Conservation (phyloP, 1,140 invertebrate genomes). For the Micrasema longulum region DNA sequence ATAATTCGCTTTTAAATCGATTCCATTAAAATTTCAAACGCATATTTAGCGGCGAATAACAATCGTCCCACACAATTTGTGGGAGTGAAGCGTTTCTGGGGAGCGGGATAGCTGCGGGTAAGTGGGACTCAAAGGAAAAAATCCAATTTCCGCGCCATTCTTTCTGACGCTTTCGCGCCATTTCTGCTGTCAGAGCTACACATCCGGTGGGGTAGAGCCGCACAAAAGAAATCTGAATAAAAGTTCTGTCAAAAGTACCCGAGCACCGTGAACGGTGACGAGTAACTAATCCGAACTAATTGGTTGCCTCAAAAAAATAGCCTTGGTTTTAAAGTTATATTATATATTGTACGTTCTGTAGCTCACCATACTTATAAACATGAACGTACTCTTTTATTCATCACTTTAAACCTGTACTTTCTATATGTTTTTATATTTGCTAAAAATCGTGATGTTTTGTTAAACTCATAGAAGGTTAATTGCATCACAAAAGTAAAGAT, state of each 20-base stretch:
- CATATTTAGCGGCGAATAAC: constrained; percentile 33
- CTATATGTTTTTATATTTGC: no score
- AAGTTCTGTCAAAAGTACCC: no score
- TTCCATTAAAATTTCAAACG: constrained; percentile 36
- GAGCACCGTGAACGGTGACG: no score
- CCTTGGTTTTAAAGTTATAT: no score
- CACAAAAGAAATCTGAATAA: constrained; percentile 16
- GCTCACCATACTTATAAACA: no score
- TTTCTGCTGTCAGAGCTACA: constrained; percentile 40
- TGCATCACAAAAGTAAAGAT: no score
- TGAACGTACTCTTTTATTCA: no score
- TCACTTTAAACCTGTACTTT: no score
- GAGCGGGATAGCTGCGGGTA: constrained; percentile 5
- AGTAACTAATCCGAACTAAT: constrained; percentile 1
- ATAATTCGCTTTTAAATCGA: constrained; percentile 19
- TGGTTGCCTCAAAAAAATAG: no score
- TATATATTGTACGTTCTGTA: no score
- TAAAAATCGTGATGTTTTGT: no score
- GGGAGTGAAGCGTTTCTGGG: neutral
- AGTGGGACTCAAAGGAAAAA: constrained; percentile 45
- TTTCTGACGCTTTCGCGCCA: constrained; percentile 40
- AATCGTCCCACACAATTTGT: constrained; percentile 36
- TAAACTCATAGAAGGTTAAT: no score
- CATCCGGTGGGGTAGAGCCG: constrained; percentile 13
- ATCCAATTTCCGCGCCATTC: constrained; percentile 47